Evolutionary conservation across 53 echinoderm and acorn worm genomes (phyloP).

Genomic region (Stichopus horrens): DNA sequence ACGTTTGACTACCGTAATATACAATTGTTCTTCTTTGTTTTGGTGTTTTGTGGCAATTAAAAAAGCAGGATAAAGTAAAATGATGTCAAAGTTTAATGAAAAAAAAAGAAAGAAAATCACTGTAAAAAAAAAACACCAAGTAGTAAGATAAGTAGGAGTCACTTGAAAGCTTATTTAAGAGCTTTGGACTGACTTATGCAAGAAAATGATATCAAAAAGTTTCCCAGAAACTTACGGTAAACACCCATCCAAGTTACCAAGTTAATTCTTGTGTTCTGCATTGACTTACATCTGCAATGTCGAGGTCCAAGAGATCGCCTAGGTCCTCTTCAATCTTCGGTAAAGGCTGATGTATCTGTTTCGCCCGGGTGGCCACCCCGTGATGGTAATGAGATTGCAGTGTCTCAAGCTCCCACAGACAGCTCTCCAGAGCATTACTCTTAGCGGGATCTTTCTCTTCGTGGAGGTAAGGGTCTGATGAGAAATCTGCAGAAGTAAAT

Average conservation of each 20-base stretch:
- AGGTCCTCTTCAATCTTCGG: slow-evolving; percentile 92
- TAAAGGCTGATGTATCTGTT: slow-evolving; percentile 68
- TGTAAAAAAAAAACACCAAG: too few species aligned
- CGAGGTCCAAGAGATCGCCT: slow-evolving; percentile 72
- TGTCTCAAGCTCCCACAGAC: slow-evolving; percentile 89
- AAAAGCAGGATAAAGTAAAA: too few species aligned
- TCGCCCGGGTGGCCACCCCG: slow-evolving; percentile 73
- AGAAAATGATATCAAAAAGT: too few species aligned
- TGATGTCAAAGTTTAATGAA: too few species aligned
- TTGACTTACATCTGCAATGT: slow-evolving; percentile 66
- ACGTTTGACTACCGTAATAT: too few species aligned
- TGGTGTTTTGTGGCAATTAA: too few species aligned
- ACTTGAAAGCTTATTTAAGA: neutral
- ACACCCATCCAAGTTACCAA: too few species aligned
- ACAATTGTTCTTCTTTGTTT: too few species aligned
- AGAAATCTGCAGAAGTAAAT: slow-evolving; percentile 50
- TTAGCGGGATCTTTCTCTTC: slow-evolving; percentile 81
- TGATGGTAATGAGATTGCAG: slow-evolving; percentile 88
- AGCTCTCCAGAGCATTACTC: slow-evolving; percentile 82
- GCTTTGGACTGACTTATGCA: too few species aligned
- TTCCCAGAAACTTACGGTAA: too few species aligned
- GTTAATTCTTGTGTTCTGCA: neutral
- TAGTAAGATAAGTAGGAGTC: too few species aligned
- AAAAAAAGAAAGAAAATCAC: too few species aligned
- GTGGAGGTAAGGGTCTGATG: slow-evolving; percentile 77